Conservation (phyloP, 1,140 invertebrate genomes). For the Drosophila pseudoananassae region DNA sequence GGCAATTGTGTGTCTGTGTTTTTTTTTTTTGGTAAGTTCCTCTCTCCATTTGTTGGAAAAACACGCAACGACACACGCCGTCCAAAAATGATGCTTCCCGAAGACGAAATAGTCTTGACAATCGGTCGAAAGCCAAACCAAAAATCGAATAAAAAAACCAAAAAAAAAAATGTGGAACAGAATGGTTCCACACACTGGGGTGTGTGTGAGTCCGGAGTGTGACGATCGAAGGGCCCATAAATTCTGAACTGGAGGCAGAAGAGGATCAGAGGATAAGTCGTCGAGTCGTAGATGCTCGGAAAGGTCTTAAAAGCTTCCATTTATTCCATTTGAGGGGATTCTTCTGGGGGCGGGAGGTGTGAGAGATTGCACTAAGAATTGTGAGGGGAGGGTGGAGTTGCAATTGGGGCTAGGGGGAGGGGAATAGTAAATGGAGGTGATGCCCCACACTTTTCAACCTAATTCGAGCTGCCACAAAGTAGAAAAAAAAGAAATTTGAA, state of each 20-base stretch:
- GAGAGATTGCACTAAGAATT: neutral
- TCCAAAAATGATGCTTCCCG: constrained; percentile 18
- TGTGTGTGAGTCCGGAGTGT: neutral
- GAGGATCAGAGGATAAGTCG: constrained; percentile 5
- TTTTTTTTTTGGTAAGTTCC: neutral
- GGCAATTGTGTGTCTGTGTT: constrained; percentile 37
- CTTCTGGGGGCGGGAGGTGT: neutral
- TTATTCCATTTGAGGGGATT: constrained; percentile 1
- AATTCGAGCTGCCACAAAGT: neutral
- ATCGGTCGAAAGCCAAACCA: constrained; percentile 32
- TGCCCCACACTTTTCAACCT: neutral
- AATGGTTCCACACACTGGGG: constrained; percentile 9
- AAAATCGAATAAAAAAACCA: neutral
- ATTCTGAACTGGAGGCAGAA: constrained; percentile 17
- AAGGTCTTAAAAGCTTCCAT: constrained; percentile 7
- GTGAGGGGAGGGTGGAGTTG: neutral
- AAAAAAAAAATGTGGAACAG: neutral
- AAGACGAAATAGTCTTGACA: constrained; percentile 13
- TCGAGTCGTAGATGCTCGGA: neutral
- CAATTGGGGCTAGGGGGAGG: neutral
- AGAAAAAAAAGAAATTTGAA: neutral
- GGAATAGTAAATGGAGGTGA: neutral
- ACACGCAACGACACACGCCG: constrained; percentile 23
- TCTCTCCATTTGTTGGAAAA: constrained; percentile 52
- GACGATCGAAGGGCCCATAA: constrained; percentile 21